These are phyloP conservation scores for Cyclopterus lumpus DNA, from an alignment of 2,797 vertebrate species.

Conservation along the genomic window DNA sequence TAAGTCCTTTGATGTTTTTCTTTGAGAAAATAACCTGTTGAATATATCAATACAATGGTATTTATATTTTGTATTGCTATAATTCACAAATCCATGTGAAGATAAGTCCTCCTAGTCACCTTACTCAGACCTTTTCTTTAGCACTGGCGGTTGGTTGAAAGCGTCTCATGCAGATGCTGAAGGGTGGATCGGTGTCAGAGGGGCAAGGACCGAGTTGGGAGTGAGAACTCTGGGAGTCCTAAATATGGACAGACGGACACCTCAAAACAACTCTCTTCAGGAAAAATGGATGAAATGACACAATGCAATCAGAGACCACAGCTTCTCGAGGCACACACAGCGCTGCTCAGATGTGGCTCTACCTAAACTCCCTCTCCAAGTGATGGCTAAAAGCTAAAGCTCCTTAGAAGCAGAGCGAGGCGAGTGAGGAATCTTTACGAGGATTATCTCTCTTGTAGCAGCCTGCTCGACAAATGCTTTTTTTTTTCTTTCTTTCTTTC, in stretches of 20 bases:
- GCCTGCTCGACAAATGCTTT: slow-evolving; percentile 61
- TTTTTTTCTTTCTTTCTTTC: slow-evolving; percentile 33
- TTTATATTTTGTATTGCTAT: too few species aligned
- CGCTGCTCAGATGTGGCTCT: background rate
- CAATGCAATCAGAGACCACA: slow-evolving; percentile 33
- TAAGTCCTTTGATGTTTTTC: too few species aligned
- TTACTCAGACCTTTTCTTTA: background rate
- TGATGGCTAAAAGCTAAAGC: slow-evolving; percentile 55
- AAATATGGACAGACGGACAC: background rate
- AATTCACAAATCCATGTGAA: too few species aligned
- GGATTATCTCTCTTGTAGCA: slow-evolving; percentile 67
- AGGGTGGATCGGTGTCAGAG: background rate
- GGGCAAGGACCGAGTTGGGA: background rate
- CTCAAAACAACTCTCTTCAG: slow-evolving; percentile 7
- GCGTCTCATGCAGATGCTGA: background rate
- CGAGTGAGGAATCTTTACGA: slow-evolving; percentile 43
- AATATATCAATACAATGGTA: too few species aligned
- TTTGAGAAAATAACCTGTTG: too few species aligned
- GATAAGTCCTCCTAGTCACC: background rate
- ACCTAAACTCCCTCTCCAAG: slow-evolving; percentile 35
- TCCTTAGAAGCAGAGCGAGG: slow-evolving; percentile 49
- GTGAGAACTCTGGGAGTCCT: background rate
- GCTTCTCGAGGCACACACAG: slow-evolving; percentile 14
- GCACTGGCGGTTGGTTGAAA: background rate
- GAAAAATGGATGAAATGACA: slow-evolving; percentile 18